phyloP scores from a whole-genome alignment of 2,888 invertebrate species.

The Parasteatoda lunata region DNA sequence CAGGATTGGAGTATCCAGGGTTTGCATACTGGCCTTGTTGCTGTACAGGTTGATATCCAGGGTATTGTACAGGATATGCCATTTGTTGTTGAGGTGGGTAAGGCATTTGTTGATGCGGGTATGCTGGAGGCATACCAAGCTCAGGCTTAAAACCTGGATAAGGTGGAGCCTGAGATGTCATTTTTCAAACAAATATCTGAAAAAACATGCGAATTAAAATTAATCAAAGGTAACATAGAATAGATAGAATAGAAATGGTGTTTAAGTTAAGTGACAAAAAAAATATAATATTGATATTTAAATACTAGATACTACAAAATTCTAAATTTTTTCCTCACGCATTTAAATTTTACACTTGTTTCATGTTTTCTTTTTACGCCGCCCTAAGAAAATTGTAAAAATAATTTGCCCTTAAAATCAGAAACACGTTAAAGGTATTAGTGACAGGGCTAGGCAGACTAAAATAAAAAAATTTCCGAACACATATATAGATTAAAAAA shows the following conservation, averaged over 20 bases:
- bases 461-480: too few relatives aligned
- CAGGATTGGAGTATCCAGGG: background rate
- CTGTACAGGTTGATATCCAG: background rate
- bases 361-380: too few relatives aligned
- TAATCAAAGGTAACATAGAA: background rate
- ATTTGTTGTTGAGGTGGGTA: conserved; percentile 24
- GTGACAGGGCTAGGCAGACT: too few relatives aligned
- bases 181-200: background rate
- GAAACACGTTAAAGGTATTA: too few relatives aligned
- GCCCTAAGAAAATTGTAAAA: too few relatives aligned
- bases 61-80: background rate
- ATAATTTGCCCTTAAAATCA: too few relatives aligned
- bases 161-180: conserved; percentile 30
- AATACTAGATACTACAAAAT: too few relatives aligned
- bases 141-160: conserved; percentile 54
- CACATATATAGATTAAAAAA: too few relatives aligned
- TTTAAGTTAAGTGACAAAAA: background rate
- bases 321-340: too few relatives aligned
- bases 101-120: conserved; percentile 29
- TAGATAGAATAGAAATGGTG: background rate
- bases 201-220: background rate
- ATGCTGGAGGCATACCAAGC: conserved; percentile 23
- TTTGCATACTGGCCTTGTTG: background rate
- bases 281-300: too few relatives aligned
- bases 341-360: too few relatives aligned